Percentiles rank a stretch among this genome's conserved stretches.
Conservation (phyloP, 2,888 invertebrate species). For the Osmoderma eremita region DNA sequence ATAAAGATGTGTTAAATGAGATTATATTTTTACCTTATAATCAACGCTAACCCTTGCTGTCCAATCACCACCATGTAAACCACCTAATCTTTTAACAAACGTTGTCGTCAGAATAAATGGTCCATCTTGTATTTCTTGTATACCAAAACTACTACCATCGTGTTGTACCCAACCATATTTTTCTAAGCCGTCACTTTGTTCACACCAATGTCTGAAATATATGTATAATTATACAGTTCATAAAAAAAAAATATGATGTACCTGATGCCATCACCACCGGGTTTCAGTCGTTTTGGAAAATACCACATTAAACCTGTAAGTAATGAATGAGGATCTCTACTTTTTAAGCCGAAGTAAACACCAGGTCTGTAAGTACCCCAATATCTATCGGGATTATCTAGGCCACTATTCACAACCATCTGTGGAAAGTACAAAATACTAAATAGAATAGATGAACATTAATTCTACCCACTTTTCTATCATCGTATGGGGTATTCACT, state of each 20-base stretch:
- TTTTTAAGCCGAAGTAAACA: constrained; percentile 91
- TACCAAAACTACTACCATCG: constrained; percentile 91
- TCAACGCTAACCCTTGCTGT: constrained; percentile 81
- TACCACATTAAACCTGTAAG: constrained; percentile 98
- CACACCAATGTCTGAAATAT: constrained; percentile 86
- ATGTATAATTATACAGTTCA: constrained; percentile 15
- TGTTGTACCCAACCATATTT: constrained; percentile 93
- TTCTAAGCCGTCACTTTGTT: constrained; percentile 83
- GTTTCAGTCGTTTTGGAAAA: constrained; percentile 73
- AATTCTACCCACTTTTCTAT: constrained; percentile 72
- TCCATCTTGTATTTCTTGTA: constrained; percentile 87
- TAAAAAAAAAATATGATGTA: constrained; percentile 54
- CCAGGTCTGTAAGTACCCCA: constrained; percentile 96
- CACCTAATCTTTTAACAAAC: constrained; percentile 86
- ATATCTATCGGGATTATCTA: constrained; percentile 80
- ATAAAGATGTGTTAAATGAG: not conserved
- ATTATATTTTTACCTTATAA: constrained; percentile 61
- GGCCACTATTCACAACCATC: constrained; percentile 77
- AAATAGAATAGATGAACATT: not conserved
- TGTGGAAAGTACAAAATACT: constrained; percentile 54
- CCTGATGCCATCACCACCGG: constrained; percentile 80
- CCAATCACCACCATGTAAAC: constrained; percentile 92
- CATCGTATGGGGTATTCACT: constrained; percentile 86
- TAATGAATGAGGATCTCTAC: constrained; percentile 86
- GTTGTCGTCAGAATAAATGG: constrained; percentile 82